Percentiles rank a stretch among this genome's conserved stretches.
These are phyloP conservation scores for Gymnothorax javanicus DNA, from an alignment of 2,797 vertebrate genomes.

Conservation along the genomic window DNA sequence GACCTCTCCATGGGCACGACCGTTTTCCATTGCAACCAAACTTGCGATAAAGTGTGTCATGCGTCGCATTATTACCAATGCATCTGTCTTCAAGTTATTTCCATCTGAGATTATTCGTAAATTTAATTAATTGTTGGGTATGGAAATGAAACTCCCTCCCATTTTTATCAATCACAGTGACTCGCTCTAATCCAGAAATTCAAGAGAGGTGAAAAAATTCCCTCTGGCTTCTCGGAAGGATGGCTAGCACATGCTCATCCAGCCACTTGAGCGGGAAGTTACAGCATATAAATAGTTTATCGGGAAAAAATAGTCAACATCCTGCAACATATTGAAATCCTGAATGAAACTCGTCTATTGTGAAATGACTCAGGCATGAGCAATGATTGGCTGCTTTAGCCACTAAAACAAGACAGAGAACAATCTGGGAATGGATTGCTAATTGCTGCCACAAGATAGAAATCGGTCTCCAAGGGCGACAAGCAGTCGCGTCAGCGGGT, in stretches of 20 bases:
- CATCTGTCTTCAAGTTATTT: not conserved
- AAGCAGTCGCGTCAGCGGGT: constrained; percentile 73
- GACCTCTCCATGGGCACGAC: too few species aligned
- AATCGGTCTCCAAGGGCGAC: constrained; percentile 79
- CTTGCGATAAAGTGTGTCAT: too few species aligned
- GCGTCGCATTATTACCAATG: too few species aligned
- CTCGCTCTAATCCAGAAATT: constrained; percentile 29
- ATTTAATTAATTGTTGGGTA: not conserved
- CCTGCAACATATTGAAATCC: not conserved
- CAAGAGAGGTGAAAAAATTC: not conserved
- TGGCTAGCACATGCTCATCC: not conserved
- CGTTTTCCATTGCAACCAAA: too few species aligned
- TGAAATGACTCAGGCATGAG: constrained; percentile 1
- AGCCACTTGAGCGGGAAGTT: not conserved
- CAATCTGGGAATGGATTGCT: constrained; percentile 75
- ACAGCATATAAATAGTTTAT: not conserved
- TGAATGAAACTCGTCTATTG: not conserved
- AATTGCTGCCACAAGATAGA: constrained; percentile 78
- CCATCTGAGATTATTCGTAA: not conserved
- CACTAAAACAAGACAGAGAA: constrained; percentile 67
- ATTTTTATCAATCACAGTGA: not conserved
- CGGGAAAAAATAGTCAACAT: not conserved
- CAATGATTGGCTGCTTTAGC: not conserved
- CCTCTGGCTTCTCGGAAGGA: not conserved
- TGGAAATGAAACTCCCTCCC: not conserved